Percentiles rank a stretch among this genome's conserved stretches.
Conservation (phyloP, 2,113 vertebrate genomes). For the Peromyscus leucopus region DNA sequence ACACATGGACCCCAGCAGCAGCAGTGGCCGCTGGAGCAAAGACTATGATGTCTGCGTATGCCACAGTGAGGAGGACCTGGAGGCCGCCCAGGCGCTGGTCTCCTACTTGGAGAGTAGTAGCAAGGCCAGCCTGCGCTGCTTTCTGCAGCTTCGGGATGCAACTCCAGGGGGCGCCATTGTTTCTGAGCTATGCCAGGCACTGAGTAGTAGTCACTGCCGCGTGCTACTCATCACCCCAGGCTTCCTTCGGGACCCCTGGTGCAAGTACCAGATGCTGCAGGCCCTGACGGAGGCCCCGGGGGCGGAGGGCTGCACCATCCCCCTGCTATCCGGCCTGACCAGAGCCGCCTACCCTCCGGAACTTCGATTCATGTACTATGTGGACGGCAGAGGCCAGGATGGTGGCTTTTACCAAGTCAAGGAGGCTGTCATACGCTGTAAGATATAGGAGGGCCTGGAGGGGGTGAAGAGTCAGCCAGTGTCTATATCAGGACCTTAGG, state of each 20-base stretch:
- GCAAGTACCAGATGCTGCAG: constrained; percentile 94
- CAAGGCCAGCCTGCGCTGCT: constrained; percentile 89
- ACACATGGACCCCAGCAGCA: rapidly evolving
- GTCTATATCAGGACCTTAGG: neutral
- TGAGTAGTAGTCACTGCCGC: constrained; percentile 91
- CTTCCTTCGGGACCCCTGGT: constrained; percentile 93
- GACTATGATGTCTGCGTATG: constrained; percentile 92
- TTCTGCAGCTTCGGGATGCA: constrained; percentile 90
- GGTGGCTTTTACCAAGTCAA: constrained; percentile 87
- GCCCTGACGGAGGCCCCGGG: constrained; percentile 88
- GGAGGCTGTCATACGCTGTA: constrained; percentile 89
- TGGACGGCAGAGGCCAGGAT: constrained; percentile 85
- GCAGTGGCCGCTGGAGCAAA: constrained; percentile 86
- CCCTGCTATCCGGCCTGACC: constrained; percentile 87
- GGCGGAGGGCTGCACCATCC: constrained; percentile 91
- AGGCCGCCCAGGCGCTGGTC: constrained; percentile 88
- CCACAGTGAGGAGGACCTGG: constrained; percentile 89
- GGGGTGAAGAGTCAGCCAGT: neutral
- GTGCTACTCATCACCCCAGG: constrained; percentile 90
- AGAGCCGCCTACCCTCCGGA: constrained; percentile 90
- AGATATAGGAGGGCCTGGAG: constrained; percentile 76
- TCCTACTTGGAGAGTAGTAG: constrained; percentile 89
- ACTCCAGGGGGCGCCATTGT: constrained; percentile 86
- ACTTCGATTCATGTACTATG: constrained; percentile 90
- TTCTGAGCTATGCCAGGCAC: constrained; percentile 90